These are phyloP conservation scores for Hedya salicella DNA, from an alignment of 2,888 invertebrate species.

Conservation along the genomic window DNA sequence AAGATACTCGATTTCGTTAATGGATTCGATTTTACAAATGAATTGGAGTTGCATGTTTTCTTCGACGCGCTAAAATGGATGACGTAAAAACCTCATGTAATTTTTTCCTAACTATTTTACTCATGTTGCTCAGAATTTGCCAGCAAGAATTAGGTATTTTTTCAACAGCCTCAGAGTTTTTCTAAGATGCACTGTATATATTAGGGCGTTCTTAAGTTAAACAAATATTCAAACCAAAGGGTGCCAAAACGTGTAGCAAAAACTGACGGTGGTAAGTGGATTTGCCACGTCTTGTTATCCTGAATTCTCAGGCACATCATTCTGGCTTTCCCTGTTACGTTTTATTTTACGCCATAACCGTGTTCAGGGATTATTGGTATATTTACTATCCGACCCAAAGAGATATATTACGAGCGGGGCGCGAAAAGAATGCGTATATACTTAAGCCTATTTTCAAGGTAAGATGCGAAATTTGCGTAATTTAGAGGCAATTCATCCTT, in stretches of 20 bases:
- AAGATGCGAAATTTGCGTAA: background rate
- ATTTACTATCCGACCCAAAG: conserved; percentile 29
- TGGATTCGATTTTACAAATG: no score
- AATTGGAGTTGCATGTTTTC: no score
- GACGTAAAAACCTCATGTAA: no score
- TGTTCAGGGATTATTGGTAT: conserved; percentile 29
- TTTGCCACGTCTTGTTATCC: conserved; percentile 41
- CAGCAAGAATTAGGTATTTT: no score
- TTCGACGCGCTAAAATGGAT: no score
- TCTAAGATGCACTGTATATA: background rate
- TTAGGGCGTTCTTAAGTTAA: background rate
- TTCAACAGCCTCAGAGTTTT: no score
- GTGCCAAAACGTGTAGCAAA: conserved; percentile 12
- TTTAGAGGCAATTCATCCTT: conserved; percentile 10
- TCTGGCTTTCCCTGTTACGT: conserved; percentile 21
- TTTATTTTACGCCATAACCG: conserved; percentile 18
- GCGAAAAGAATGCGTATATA: conserved; percentile 16
- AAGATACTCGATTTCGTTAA: no score
- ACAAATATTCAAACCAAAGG: background rate
- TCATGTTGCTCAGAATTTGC: no score
- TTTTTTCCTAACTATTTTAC: no score
- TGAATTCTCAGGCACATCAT: conserved; percentile 34
- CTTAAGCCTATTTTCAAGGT: conserved; percentile 7
- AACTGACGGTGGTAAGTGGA: conserved; percentile 40
- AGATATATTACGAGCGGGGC: conserved; percentile 13